These are phyloP conservation scores for Atlantisia rogersi DNA, from an alignment of 2,113 vertebrate species.

Conservation along the genomic window DNA sequence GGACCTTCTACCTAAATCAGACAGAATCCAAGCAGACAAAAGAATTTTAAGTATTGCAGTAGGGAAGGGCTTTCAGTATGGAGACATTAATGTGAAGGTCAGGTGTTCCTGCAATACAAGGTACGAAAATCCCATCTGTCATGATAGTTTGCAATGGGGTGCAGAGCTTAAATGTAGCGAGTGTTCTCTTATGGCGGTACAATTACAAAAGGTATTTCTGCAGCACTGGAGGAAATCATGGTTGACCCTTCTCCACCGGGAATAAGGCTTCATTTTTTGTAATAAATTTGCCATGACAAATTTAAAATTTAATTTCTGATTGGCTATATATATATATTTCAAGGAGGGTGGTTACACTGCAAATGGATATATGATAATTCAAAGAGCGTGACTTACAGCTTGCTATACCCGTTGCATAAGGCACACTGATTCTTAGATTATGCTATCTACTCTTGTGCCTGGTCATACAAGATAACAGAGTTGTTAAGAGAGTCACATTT, in stretches of 20 bases:
- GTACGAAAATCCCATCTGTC: background rate
- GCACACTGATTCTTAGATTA: background rate
- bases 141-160: background rate
- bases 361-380: background rate
- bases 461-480: background rate
- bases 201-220: background rate
- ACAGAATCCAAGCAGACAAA: conserved; percentile 17
- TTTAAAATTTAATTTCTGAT: background rate
- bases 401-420: background rate
- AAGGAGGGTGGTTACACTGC: background rate
- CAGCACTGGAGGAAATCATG: background rate
- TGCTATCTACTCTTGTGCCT: background rate
- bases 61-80: background rate
- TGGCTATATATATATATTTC: background rate
- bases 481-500: conserved; percentile 24
- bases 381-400: background rate
- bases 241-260: background rate
- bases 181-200: background rate
- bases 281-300: background rate
- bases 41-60: background rate
- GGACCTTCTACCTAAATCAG: background rate
- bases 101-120: background rate
- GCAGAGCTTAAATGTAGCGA: background rate
- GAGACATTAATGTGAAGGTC: background rate
- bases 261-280: background rate